Base-by-base conservation (phyloP, 30 jellyfish, hydroid and myxozoan species). In the Sanderia malayensis region DNA sequence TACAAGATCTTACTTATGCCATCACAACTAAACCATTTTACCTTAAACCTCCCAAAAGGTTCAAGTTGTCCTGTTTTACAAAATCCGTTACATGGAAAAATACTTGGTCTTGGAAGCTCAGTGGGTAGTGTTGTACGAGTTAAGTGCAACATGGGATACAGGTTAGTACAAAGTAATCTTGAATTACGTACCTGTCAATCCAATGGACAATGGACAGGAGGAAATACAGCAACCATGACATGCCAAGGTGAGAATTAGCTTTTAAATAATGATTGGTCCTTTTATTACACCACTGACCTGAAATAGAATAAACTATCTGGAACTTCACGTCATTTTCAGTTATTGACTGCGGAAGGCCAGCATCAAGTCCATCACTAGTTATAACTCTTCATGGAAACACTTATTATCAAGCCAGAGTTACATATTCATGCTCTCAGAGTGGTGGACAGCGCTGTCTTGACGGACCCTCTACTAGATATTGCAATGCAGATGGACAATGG, bases 401-500 rank as follows among this genome's bases (percentile, higher is more conserved):
- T 8, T 67, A 80, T 18, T 90, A 90, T 70, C 74, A 65, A 29
- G 89, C 94, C 15, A 33, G 61, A 4, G 98, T 94, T 2, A 70
- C 79, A 21, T 90, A 90, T 76, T 15, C 94, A 25, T 90, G 98
- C 46, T 47, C 80, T 9, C 94, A 82, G 44, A 28, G 92, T 18
- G 83, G 86, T 32, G 94, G 92, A 7, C 94, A 90, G 52, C 65
- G 82, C 25, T 90, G 98, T 44, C 71, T 90, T 25, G 94, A 84
- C 9, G 98, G 98, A 37, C 82, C 83, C 21, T 34, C 80, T 13
- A 71, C 81, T 0, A 91, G 98, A 44, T 79, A 73, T 20, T 90
- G 98, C 70, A 91, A 84, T 83, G 96, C 91, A 44, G 88, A 90
- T 72, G 98, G 98, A 28, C 61, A 83, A 83, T 90, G 98, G 98